A percentile compares a stretch with the other conserved stretches of the same genome.
Evolutionary conservation across 2,888 invertebrate species (phyloP).

Genomic region (Thecophora atra): DNA sequence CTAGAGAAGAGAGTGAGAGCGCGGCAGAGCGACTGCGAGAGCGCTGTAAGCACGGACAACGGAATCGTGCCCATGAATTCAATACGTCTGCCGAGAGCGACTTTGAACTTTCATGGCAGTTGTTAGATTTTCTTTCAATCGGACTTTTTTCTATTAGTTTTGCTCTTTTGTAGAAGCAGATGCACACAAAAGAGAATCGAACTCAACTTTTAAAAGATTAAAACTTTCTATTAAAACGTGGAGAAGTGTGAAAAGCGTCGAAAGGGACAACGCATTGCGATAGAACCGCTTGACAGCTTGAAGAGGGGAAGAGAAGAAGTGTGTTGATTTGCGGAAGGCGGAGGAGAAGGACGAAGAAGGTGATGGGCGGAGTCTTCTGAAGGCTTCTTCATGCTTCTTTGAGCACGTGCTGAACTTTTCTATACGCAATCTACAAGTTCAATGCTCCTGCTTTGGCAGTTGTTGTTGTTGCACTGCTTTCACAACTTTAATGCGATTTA

Average conservation of each 20-base stretch:
- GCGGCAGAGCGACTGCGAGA: not conserved
- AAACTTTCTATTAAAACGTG: constrained; percentile 35
- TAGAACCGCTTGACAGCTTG: too few relatives aligned
- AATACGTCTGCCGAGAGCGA: constrained; percentile 33
- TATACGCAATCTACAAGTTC: constrained; percentile 8
- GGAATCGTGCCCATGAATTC: constrained; percentile 33
- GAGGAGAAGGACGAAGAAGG: constrained; percentile 4
- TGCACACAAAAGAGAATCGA: constrained; percentile 6
- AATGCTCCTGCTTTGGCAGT: not conserved
- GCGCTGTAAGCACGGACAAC: not conserved
- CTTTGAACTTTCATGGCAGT: constrained; percentile 34
- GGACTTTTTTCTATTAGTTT: not conserved
- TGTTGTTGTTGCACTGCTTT: not conserved
- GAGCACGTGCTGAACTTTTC: constrained; percentile 20
- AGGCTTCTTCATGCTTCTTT: too few relatives aligned
- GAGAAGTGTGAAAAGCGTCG: constrained; percentile 18
- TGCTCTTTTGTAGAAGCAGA: not conserved
- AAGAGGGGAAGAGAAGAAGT: not conserved
- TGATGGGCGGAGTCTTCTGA: not conserved
- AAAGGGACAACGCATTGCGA: not conserved
- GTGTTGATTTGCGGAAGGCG: too few relatives aligned
- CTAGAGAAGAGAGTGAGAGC: not conserved
- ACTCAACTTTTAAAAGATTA: constrained; percentile 28
- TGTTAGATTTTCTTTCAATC: not conserved
- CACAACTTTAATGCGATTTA: constrained; percentile 20